These are phyloP conservation scores for Nomada fabriciana DNA, from an alignment of 2,888 invertebrate genomes.

Conservation along the genomic window DNA sequence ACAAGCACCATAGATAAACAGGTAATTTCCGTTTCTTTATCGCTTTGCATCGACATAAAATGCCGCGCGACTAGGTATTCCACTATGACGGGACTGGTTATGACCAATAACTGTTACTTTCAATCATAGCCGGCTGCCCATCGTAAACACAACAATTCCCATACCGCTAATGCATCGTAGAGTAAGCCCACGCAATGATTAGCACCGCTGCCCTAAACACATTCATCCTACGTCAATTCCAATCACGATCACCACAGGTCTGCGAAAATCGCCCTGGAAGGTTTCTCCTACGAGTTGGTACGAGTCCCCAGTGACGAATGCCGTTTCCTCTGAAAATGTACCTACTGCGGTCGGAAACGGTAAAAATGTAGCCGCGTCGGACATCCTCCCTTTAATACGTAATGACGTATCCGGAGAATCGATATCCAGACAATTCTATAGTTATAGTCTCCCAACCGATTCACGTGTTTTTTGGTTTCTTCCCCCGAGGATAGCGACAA, in stretches of 20 bases:
- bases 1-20: too few relatives aligned
- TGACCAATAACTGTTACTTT: too few relatives aligned
- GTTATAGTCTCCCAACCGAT: not conserved
- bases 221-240: conserved; percentile 55
- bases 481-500: too few relatives aligned
- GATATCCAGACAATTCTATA: not conserved
- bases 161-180: not conserved
- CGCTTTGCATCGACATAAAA: too few relatives aligned
- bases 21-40: too few relatives aligned
- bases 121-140: not conserved
- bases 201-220: not conserved
- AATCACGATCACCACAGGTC: conserved; percentile 59
- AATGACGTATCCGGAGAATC: not conserved
- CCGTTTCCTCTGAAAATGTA: conserved; percentile 68
- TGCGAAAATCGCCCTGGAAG: conserved; percentile 22
- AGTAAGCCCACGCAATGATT: not conserved
- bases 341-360: conserved; percentile 31
- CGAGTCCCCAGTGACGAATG: conserved; percentile 52
- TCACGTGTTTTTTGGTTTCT: not conserved
- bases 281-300: not conserved
- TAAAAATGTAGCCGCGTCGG: too few relatives aligned
- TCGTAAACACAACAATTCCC: not conserved
- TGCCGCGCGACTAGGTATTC: not conserved
- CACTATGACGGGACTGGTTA: not conserved
- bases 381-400: conserved; percentile 4